Percentiles rank a stretch among this genome's conserved stretches.
phyloP scores from a whole-genome alignment of 2,888 invertebrate species.

The Drosophila rubida region DNA sequence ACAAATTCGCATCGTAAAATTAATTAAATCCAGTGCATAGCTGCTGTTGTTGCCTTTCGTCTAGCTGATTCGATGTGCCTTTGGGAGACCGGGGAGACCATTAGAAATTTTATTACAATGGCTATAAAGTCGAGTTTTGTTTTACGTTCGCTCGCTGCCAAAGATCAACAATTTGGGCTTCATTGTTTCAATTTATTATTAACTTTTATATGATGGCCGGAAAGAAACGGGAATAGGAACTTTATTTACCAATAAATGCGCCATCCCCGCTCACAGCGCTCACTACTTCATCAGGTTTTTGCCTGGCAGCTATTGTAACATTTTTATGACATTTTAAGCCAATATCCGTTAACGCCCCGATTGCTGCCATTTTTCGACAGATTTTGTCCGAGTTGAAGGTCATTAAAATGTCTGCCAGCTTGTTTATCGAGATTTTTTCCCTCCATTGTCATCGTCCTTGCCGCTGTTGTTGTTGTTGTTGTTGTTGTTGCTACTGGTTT shows the following conservation, averaged over 20 bases:
- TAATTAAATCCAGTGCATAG: constrained; percentile 67
- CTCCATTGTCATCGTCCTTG: too few relatives aligned
- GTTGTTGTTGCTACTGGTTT: not conserved
- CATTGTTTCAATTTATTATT: constrained; percentile 80
- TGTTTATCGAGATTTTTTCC: constrained; percentile 9
- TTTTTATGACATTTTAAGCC: constrained; percentile 77
- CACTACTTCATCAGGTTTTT: constrained; percentile 3
- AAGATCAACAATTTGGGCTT: constrained; percentile 68
- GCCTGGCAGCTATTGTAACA: constrained; percentile 15
- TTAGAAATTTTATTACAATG: constrained; percentile 68
- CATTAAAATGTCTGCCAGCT: constrained; percentile 62
- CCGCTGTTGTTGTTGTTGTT: not conserved
- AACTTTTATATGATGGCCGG: constrained; percentile 65
- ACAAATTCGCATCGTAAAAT: constrained; percentile 52
- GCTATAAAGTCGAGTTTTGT: constrained; percentile 66
- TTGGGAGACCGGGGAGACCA: constrained; percentile 43
- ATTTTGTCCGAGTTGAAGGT: constrained; percentile 63
- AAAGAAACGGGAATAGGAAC: constrained; percentile 39
- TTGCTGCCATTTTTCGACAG: constrained; percentile 51
- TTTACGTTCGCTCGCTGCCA: constrained; percentile 20
- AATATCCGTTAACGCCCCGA: constrained; percentile 75
- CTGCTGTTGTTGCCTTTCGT: constrained; percentile 8
- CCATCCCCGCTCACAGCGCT: not conserved
- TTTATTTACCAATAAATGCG: constrained; percentile 79
- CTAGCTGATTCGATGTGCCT: constrained; percentile 60